Conservation (phyloP, 2,797 vertebrate species). For the Chaenodraco wilsoni region DNA sequence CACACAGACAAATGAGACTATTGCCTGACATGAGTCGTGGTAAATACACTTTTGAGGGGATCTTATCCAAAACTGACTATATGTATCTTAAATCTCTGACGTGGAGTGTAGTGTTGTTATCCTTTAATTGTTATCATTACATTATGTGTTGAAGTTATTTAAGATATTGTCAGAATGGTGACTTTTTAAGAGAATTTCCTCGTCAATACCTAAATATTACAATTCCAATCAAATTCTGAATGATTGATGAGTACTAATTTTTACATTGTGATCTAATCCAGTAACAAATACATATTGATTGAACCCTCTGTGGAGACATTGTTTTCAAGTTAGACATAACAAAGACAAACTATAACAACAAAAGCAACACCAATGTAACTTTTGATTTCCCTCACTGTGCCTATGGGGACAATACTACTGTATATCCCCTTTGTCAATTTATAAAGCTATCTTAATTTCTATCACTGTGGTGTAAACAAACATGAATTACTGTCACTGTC, state of each 20-base stretch:
- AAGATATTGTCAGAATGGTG: too few species aligned
- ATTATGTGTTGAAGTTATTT: too few species aligned
- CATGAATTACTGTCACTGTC: constrained; percentile 1
- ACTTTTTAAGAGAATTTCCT: too few species aligned
- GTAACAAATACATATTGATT: neutral
- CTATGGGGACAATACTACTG: too few species aligned
- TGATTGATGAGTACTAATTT: too few species aligned
- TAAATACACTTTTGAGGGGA: neutral
- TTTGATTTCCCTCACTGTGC: neutral
- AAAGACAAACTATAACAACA: too few species aligned
- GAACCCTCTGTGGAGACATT: neutral
- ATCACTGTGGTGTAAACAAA: neutral
- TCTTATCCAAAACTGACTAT: neutral
- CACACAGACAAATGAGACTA: neutral
- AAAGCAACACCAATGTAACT: neutral
- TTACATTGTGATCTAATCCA: neutral
- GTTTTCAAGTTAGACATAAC: too few species aligned
- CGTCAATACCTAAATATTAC: too few species aligned
- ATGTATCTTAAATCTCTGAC: neutral
- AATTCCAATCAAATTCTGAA: too few species aligned
- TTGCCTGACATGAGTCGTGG: neutral
- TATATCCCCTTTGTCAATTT: too few species aligned
- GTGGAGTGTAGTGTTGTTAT: neutral
- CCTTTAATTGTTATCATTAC: neutral
- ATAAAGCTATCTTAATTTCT: too few species aligned